Evolutionary conservation across 2,113 vertebrate genomes (phyloP).

Genomic region (Oncorhynchus gorbuscha): DNA sequence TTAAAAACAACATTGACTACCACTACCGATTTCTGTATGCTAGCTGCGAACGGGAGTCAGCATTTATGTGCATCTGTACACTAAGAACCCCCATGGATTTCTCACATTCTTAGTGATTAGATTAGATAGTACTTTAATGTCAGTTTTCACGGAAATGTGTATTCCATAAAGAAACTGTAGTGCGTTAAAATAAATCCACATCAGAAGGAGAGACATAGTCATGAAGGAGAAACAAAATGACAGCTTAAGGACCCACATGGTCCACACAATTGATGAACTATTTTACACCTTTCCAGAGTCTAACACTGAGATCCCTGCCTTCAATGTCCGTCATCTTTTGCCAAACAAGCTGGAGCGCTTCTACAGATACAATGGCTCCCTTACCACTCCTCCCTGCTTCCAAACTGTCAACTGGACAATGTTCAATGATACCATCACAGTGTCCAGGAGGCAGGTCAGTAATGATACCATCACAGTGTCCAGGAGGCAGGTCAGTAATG

Average conservation of each 20-base stretch:
- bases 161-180: background rate
- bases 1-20: no score
- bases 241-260: no score
- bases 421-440: conserved; percentile 80
- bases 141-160: background rate
- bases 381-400: conserved; percentile 84
- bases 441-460: conserved; percentile 77
- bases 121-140: no score
- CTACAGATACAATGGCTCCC: conserved; percentile 82
- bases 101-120: no score
- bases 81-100: no score
- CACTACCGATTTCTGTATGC: no score
- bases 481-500: conserved; percentile 61
- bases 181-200: no score
- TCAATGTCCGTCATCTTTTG: conserved; percentile 79
- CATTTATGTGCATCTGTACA: no score
- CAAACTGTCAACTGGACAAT: conserved; percentile 85
- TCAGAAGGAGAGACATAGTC: background rate
- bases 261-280: background rate
- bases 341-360: conserved; percentile 76
- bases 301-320: conserved; percentile 69
- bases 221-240: background rate
- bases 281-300: conserved; percentile 56
- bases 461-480: conserved; percentile 82
- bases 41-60: no score